A percentile compares a stretch with the other conserved stretches of the same genome.
Conservation (phyloP, 2,113 vertebrate species). For the Oreocharis arfaki region DNA sequence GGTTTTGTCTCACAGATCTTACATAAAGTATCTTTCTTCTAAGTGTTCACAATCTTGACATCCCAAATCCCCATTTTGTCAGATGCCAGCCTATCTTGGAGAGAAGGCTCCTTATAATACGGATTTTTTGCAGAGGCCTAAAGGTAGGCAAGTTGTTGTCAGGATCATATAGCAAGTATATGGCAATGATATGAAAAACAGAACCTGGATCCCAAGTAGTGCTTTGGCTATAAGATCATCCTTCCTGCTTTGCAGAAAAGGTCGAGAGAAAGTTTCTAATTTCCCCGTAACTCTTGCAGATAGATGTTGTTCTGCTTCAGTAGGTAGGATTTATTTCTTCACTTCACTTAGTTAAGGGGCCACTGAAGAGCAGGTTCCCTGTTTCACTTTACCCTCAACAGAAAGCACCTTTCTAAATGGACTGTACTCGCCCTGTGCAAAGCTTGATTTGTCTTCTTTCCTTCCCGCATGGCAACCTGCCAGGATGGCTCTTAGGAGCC, state of each 20-base stretch:
- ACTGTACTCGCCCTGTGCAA: background rate
- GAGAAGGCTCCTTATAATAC: background rate
- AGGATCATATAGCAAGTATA: background rate
- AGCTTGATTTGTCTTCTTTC: background rate
- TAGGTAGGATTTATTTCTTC: background rate
- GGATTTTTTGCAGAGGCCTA: background rate
- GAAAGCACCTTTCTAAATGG: background rate
- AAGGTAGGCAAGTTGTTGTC: background rate
- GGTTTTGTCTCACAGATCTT: background rate
- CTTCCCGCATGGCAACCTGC: background rate
- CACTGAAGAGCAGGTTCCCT: background rate
- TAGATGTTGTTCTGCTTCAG: background rate
- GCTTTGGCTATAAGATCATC: background rate
- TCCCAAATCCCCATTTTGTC: background rate
- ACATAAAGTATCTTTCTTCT: background rate
- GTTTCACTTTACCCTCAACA: background rate
- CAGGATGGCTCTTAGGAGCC: background rate
- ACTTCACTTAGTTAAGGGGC: background rate
- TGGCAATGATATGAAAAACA: background rate
- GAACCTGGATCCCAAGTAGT: background rate
- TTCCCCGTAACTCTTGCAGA: background rate
- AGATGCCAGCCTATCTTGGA: background rate
- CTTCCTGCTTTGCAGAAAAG: background rate
- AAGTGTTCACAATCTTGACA: background rate
- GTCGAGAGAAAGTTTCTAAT: background rate